A percentile compares a stretch with the other conserved stretches of the same genome.
Conservation (phyloP, 2,797 vertebrate genomes). For the Pteropus rufus region DNA sequence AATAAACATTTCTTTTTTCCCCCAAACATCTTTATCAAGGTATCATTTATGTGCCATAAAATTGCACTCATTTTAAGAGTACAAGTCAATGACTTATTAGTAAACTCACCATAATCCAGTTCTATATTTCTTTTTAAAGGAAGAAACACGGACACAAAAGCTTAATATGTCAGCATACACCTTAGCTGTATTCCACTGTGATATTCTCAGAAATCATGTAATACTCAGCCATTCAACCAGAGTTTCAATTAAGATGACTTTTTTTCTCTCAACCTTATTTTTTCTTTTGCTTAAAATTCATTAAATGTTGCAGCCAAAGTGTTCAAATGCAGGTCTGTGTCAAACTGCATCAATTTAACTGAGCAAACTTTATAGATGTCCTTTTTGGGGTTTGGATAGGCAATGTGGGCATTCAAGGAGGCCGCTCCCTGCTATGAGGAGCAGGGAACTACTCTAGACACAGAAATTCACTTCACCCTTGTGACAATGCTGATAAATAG, state of each 20-base stretch:
- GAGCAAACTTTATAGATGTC: not conserved
- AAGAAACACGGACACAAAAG: not conserved
- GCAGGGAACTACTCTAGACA: not conserved
- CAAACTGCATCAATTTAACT: not conserved
- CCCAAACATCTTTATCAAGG: not conserved
- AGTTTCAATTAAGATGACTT: not conserved
- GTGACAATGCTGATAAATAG: not conserved
- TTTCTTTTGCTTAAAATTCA: not conserved
- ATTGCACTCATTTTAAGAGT: not conserved
- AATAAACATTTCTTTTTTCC: not conserved
- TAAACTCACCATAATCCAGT: not conserved
- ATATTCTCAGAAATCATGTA: not conserved
- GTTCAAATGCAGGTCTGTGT: not conserved
- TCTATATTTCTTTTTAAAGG: not conserved
- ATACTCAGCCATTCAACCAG: not conserved
- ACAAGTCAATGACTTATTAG: not conserved
- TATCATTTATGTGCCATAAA: not conserved
- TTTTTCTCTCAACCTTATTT: not conserved
- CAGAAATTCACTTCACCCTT: not conserved
- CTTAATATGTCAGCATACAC: not conserved
- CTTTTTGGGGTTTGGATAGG: not conserved
- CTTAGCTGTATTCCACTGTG: fast-evolving
- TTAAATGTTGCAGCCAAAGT: not conserved
- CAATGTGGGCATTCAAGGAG: not conserved
- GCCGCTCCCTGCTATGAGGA: not conserved